Evolutionary conservation across 2,113 vertebrate genomes (phyloP), one percentile per base, ranked within the genome.

Genomic region (Andinoacara biseriatus): DNA sequence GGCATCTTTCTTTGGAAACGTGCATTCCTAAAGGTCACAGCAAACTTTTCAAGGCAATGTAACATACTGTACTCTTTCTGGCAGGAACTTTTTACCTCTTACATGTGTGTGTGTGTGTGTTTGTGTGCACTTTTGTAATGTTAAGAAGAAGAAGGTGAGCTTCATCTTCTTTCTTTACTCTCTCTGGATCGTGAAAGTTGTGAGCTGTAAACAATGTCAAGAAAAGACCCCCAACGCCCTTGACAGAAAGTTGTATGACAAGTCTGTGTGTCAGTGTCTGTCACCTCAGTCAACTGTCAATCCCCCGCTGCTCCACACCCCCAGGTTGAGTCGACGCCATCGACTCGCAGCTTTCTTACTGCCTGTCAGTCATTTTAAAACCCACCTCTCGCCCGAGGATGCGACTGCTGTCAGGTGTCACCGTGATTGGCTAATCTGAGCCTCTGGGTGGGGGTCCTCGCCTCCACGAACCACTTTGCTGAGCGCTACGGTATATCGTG

Each of bases 1-100:
- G 87, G 85, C 86, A 78, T 92, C 91, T 92, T 87, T 89, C 87
- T 91, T 92, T 90, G 89, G 87, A 90, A 83, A 85, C 79, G 84
- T 90, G 86, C 89, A 90, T 90, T 90, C 89, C 89, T 84, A 61
- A 88, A 87, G 79, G 82, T 87, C 85, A 86, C 46, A 58, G 74
- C 84, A 58, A 81, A 60, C 76, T 24, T 82, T 75, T 58, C 18
- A 58, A 82, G 58, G 76, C 74, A 2, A 58, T 67, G 0, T 18
- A 63, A 49, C 33, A 54, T 5, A 52, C 77, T 63, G 31, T 5
- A 24, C 40, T 22, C n/a, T 59, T 56, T 15, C 15, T 46, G 43
- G 18, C 8, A 29, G 31, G 22, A 40, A 46, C 58, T 46, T 80
- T 80, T 81, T 7, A 69, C 63, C 24, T 46, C 63, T 26, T 52